phyloP scores from a whole-genome alignment of 1,140 invertebrate genomes.

The Diabrotica undecimpunctata region DNA sequence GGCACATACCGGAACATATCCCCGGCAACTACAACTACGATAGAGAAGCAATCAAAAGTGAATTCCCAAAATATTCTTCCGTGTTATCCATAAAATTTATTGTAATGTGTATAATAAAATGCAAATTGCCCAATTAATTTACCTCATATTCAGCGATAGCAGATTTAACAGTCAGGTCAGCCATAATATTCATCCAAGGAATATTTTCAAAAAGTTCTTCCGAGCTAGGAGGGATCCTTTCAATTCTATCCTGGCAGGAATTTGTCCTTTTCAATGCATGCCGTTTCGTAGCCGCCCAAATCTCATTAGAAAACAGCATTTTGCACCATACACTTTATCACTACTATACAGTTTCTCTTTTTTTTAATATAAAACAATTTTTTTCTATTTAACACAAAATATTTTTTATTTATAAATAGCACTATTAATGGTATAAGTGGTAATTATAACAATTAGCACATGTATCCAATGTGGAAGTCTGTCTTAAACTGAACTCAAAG shows the following conservation, averaged over 20 bases:
- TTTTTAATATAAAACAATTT: not conserved
- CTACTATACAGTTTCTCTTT: not conserved
- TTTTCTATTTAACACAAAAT: too few species aligned
- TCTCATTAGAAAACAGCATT: slow-evolving; percentile 39
- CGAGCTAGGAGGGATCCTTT: slow-evolving; percentile 40
- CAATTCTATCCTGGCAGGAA: slow-evolving; percentile 35
- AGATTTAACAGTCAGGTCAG: slow-evolving; percentile 43
- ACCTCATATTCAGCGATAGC: slow-evolving; percentile 46
- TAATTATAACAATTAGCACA: too few species aligned
- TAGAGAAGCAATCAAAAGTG: too few species aligned
- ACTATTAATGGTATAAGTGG: too few species aligned
- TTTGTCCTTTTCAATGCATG: slow-evolving; percentile 31
- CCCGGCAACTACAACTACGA: too few species aligned
- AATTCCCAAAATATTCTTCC: too few species aligned
- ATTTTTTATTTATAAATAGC: too few species aligned
- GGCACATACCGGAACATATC: too few species aligned
- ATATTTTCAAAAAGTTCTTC: slow-evolving; percentile 42
- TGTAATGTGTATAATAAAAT: too few species aligned
- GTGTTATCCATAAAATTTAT: too few species aligned
- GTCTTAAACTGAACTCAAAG: too few species aligned
- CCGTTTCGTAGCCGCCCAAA: slow-evolving; percentile 29
- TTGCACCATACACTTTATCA: slow-evolving; percentile 18
- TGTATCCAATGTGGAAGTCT: too few species aligned
- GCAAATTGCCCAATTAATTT: not conserved
- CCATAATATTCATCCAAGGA: slow-evolving; percentile 45